A percentile compares a stretch with the other conserved stretches of the same genome.
phyloP scores from a whole-genome alignment of 1,140 invertebrate species.

The Dreissena polymorpha region DNA sequence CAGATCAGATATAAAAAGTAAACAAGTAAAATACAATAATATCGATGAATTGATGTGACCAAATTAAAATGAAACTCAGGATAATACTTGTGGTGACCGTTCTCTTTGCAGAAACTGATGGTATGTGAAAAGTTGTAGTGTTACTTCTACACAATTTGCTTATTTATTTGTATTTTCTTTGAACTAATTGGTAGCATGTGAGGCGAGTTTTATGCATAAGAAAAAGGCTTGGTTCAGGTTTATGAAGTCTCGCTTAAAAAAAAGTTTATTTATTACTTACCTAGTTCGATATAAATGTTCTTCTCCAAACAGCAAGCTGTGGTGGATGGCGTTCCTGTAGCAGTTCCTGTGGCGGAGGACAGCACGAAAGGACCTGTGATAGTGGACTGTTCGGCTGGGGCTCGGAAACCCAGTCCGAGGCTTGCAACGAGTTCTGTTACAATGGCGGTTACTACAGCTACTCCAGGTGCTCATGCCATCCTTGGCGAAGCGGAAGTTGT shows the following conservation, averaged over 20 bases:
- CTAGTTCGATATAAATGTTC: neutral
- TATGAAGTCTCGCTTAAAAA: neutral
- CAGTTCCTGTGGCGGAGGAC: neutral
- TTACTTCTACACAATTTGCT: too few species aligned
- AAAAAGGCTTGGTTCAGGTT: too few species aligned
- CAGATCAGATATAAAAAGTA: too few species aligned
- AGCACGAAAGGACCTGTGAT: neutral
- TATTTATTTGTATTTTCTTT: too few species aligned
- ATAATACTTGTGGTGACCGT: too few species aligned
- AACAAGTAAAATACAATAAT: too few species aligned
- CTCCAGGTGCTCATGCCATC: neutral
- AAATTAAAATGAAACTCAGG: too few species aligned
- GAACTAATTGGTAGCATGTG: too few species aligned
- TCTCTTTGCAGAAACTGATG: too few species aligned
- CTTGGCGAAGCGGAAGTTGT: conserved; percentile 11
- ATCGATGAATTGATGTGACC: too few species aligned
- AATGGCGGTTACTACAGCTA: neutral
- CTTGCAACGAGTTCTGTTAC: conserved; percentile 26
- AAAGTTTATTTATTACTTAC: neutral
- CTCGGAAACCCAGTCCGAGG: neutral
- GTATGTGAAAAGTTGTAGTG: too few species aligned
- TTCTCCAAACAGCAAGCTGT: neutral
- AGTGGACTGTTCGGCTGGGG: too few species aligned
- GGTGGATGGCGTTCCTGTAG: neutral
- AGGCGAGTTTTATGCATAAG: neutral